Percentiles rank a stretch among this genome's conserved stretches.
These are phyloP conservation scores for Dryomyza anilis DNA, from an alignment of 2,888 invertebrate genomes.

Conservation along the genomic window DNA sequence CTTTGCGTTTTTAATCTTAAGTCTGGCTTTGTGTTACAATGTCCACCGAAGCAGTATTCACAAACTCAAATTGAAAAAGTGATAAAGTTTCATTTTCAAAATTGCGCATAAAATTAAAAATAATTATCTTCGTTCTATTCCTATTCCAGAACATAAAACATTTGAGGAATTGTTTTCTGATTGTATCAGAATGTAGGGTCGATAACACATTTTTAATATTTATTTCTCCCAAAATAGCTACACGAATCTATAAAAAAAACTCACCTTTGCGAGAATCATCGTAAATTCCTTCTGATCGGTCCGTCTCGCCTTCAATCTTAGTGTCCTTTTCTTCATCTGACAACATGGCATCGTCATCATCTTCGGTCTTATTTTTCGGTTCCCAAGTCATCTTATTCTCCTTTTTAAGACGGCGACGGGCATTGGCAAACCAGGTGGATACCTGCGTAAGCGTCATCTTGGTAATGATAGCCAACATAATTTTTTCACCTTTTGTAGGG, in stretches of 20 bases:
- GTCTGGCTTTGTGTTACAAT: too few species aligned
- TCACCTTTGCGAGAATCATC: constrained; percentile 9
- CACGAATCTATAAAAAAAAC: not conserved
- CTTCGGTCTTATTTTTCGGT: constrained; percentile 88
- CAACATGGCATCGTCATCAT: constrained; percentile 83
- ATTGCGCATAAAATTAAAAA: too few species aligned
- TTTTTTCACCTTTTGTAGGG: constrained; percentile 95
- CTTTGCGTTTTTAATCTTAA: too few species aligned
- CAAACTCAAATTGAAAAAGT: too few species aligned
- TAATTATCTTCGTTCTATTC: too few species aligned
- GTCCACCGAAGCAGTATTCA: too few species aligned
- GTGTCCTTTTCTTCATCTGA: constrained; percentile 89
- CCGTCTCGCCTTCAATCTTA: constrained; percentile 65
- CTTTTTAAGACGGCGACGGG: constrained; percentile 89
- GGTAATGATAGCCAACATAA: constrained; percentile 93
- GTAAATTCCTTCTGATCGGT: constrained; percentile 40
- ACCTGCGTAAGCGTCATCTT: constrained; percentile 96
- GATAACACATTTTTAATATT: too few species aligned
- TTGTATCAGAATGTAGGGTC: too few species aligned
- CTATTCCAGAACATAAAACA: too few species aligned
- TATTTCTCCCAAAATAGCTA: too few species aligned
- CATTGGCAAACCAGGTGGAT: constrained; percentile 97
- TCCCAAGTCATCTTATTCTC: constrained; percentile 99
- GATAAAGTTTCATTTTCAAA: too few species aligned
- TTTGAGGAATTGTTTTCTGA: too few species aligned